These are phyloP conservation scores for Brachymystax lenok DNA, from an alignment of 2,797 vertebrate species.

Conservation along the genomic window DNA sequence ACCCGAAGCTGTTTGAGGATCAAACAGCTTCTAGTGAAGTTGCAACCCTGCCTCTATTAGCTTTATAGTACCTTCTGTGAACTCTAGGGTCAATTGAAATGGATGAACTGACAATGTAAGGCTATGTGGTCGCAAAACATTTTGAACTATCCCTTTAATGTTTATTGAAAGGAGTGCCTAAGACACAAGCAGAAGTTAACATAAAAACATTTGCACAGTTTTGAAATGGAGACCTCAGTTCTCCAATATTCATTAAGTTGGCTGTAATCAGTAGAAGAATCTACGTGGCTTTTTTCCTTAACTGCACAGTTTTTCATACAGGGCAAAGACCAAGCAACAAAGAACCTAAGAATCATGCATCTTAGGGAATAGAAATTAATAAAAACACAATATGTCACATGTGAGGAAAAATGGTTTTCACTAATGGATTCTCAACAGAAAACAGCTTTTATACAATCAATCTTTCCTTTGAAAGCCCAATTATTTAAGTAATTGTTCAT, in stretches of 20 bases:
- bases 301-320: constrained; percentile 40
- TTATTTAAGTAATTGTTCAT: constrained; percentile 86
- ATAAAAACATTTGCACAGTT: no score
- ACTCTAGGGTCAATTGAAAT: no score
- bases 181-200: no score
- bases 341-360: constrained; percentile 77
- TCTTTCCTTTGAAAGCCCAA: constrained; percentile 80
- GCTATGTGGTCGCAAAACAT: no score
- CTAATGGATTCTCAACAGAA: constrained; percentile 85
- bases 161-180: no score
- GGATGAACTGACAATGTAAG: no score
- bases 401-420: constrained; percentile 52
- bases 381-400: constrained; percentile 76
- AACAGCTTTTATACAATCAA: constrained; percentile 84
- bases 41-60: not conserved
- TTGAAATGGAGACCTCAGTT: not conserved
- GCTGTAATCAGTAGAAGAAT: constrained; percentile 62
- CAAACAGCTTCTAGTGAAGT: not conserved
- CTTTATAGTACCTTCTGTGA: no score
- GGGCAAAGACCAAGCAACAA: constrained; percentile 71
- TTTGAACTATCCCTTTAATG: no score
- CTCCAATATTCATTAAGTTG: constrained; percentile 13
- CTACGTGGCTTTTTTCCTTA: constrained; percentile 54
- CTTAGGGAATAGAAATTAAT: constrained; percentile 81
- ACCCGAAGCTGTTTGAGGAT: constrained; percentile 11